Conservation (phyloP, 2,113 vertebrate genomes). For the Hylia prasina region DNA sequence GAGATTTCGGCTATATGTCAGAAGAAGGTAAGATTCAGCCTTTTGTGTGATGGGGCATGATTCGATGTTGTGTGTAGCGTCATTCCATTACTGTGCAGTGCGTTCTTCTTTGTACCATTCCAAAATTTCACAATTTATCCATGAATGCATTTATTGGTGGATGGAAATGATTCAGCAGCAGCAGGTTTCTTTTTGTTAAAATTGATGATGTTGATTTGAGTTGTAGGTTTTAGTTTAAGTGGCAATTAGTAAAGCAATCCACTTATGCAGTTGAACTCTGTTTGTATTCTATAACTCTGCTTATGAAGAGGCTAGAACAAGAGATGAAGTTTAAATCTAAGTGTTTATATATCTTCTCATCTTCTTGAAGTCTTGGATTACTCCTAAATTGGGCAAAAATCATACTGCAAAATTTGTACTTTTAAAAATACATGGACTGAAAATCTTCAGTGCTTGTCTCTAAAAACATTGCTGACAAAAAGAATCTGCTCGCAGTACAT, state of each 20-base stretch:
- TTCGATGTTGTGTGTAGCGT: constrained; percentile 61
- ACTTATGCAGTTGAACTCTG: neutral
- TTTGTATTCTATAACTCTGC: neutral
- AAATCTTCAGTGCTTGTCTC: neutral
- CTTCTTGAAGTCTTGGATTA: neutral
- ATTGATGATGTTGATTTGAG: constrained; percentile 4
- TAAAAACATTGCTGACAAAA: constrained; percentile 28
- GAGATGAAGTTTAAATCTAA: neutral
- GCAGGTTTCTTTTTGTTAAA: constrained; percentile 42
- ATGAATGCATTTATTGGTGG: constrained; percentile 15
- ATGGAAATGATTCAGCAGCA: constrained; percentile 13
- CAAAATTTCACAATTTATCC: neutral
- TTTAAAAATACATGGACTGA: neutral
- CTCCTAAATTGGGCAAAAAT: neutral
- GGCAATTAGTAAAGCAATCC: neutral
- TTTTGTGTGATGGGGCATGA: constrained; percentile 63
- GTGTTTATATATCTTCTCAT: neutral
- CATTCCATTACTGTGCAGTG: constrained; percentile 55
- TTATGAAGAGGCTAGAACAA: neutral
- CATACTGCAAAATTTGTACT: neutral
- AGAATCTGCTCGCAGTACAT: constrained; percentile 42
- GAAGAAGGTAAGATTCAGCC: constrained; percentile 92
- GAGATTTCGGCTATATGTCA: constrained; percentile 99
- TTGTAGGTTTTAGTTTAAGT: neutral
- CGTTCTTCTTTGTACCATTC: constrained; percentile 20